A percentile compares a stretch with the other conserved stretches of the same genome.
These are phyloP conservation scores for Lepilemur septentrionalis DNA, from an alignment of 2,797 vertebrate genomes.

Conservation along the genomic window DNA sequence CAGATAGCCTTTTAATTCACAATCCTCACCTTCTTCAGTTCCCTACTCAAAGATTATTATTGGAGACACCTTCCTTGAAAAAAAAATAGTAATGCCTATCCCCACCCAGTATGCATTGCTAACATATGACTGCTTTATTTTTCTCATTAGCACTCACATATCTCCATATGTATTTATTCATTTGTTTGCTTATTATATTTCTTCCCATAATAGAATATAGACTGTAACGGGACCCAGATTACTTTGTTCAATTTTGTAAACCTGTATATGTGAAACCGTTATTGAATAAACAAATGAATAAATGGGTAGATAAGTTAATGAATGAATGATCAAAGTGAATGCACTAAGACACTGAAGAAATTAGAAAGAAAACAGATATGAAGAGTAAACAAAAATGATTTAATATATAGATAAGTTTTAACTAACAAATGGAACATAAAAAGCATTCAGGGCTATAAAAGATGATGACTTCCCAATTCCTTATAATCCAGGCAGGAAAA, in stretches of 20 bases:
- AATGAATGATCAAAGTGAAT: neutral
- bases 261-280: neutral
- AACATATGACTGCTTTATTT: neutral
- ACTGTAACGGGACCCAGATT: neutral
- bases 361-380: neutral
- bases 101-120: neutral
- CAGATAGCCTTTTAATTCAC: neutral
- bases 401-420: neutral
- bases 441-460: neutral
- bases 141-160: neutral
- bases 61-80: neutral
- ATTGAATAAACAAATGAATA: neutral
- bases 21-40: neutral
- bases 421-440: neutral
- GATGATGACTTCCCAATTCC: neutral
- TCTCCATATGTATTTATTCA: neutral
- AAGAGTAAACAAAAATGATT: constrained; percentile 31
- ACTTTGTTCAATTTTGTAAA: neutral
- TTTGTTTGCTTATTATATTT: neutral
- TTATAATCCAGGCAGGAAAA: neutral
- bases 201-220: neutral
- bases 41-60: neutral
- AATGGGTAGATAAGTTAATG: neutral
- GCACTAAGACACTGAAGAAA: neutral
- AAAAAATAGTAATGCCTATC: neutral